These are phyloP conservation scores for Trochalopteron elliotii DNA, from an alignment of 2,113 vertebrate species.

Conservation along the genomic window DNA sequence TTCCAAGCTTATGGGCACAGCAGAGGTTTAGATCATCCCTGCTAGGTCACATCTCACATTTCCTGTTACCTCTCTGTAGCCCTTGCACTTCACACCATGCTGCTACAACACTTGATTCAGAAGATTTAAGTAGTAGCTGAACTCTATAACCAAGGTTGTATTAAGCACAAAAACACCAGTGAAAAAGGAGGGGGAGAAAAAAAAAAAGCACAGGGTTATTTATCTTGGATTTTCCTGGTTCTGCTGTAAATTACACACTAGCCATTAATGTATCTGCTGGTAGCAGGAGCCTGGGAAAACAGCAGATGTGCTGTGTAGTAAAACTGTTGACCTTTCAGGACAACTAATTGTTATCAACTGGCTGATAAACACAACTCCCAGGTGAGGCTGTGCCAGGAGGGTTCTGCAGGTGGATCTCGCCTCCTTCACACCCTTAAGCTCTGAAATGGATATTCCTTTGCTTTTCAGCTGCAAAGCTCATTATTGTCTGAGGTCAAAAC, in stretches of 20 bases:
- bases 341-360: not conserved
- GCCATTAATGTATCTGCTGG: not conserved
- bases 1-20: not conserved
- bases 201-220: not conserved
- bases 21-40: slow-evolving; percentile 29
- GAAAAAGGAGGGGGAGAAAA: not conserved
- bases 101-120: not conserved
- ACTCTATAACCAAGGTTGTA: not conserved
- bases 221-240: not conserved
- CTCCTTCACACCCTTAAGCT: not conserved
- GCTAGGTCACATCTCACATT: slow-evolving; percentile 22
- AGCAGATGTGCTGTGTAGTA: not conserved
- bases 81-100: not conserved
- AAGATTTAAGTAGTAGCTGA: not conserved
- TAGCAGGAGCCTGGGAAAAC: not conserved
- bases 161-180: not conserved
- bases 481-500: slow-evolving; percentile 23
- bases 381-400: not conserved
- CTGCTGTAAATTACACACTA: not conserved
- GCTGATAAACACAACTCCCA: not conserved
- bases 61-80: not conserved
- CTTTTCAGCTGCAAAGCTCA: slow-evolving; percentile 37
- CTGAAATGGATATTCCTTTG: not conserved
- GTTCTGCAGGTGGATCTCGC: not conserved
- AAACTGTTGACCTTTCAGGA: not conserved